Evolutionary conservation across 1,140 invertebrate species (phyloP).

Genomic region (Argopecten irradians): DNA sequence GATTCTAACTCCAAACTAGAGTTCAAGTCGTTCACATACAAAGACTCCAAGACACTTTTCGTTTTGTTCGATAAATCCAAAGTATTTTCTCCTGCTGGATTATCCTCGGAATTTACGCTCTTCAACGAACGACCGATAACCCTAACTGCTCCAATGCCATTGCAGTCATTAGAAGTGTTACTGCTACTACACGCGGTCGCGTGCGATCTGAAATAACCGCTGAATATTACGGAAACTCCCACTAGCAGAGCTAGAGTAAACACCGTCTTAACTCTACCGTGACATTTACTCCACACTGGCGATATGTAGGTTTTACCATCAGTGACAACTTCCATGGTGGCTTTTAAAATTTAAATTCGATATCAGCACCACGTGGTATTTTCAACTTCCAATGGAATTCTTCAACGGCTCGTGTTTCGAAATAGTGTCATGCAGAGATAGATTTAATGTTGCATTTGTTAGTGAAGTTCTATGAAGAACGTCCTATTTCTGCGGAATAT

Average conservation of each 20-base stretch:
- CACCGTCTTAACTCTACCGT: background rate
- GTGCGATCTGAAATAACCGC: background rate
- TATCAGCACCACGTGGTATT: background rate
- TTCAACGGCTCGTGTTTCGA: background rate
- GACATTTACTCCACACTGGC: background rate
- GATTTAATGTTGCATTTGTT: background rate
- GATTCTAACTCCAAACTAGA: background rate
- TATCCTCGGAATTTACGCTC: background rate
- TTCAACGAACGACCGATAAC: background rate
- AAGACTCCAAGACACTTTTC: background rate
- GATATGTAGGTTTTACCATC: background rate
- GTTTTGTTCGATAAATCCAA: background rate
- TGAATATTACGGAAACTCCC: background rate
- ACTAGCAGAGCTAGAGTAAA: background rate
- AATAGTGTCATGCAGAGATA: background rate
- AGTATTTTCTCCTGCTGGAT: background rate
- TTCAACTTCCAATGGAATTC: background rate
- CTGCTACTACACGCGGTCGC: background rate
- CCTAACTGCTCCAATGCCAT: background rate
- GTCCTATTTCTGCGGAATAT: no score
- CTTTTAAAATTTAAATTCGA: background rate
- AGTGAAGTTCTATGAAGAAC: background rate
- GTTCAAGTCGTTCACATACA: background rate
- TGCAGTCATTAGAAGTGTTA: background rate
- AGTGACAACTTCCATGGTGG: background rate